These are phyloP conservation scores for Bradypodion pumilum DNA, from an alignment of 2,797 vertebrate species.

Conservation along the genomic window DNA sequence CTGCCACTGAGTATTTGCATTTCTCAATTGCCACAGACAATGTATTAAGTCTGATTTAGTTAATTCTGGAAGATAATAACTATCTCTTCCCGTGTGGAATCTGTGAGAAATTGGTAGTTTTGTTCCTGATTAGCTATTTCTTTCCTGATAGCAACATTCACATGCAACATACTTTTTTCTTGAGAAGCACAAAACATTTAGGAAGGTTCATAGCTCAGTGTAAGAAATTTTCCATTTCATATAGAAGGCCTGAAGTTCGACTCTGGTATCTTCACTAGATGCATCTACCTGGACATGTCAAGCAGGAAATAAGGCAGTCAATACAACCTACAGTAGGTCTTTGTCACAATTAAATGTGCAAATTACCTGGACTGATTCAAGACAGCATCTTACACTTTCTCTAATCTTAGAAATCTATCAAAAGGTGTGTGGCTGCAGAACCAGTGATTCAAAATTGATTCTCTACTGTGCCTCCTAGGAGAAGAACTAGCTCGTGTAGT, in stretches of 20 bases:
- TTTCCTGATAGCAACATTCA: neutral
- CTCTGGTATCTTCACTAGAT: neutral
- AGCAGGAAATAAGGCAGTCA: neutral
- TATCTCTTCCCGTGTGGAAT: conserved; percentile 9
- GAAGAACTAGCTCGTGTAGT: too few species aligned
- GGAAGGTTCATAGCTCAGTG: too few species aligned
- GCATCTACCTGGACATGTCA: too few species aligned
- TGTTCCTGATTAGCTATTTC: conserved; percentile 16
- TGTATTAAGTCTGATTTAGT: conserved; percentile 23
- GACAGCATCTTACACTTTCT: neutral
- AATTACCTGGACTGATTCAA: neutral
- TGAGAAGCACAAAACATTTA: neutral
- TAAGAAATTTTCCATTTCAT: neutral
- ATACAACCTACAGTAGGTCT: neutral
- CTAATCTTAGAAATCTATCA: neutral
- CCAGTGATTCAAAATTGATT: too few species aligned
- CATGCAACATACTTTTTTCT: neutral
- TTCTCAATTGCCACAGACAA: conserved; percentile 7
- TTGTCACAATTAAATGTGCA: neutral
- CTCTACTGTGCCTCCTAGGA: too few species aligned
- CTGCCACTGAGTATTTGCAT: conserved; percentile 2
- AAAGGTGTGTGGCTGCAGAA: too few species aligned
- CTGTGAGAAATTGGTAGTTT: neutral
- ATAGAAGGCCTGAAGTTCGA: neutral
- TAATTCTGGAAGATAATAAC: conserved; percentile 21